Conservation (phyloP, 2,888 invertebrate genomes). For the Lucinisca nassula region DNA sequence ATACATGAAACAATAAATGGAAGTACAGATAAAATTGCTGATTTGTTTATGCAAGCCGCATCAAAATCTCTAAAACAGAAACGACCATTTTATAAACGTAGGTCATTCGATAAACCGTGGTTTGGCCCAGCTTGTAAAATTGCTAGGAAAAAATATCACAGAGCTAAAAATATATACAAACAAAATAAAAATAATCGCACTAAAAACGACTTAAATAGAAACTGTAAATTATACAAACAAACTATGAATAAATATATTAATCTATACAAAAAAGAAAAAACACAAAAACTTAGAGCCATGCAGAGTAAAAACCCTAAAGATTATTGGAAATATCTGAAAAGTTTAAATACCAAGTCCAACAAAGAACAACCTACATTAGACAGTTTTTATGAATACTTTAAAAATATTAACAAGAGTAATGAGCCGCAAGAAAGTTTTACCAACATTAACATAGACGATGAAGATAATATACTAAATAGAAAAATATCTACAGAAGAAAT, state of each 20-base stretch:
- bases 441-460: neutral
- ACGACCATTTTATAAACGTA: neutral
- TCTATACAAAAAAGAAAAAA: neutral
- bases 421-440: neutral
- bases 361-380: neutral
- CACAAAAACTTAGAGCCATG: neutral
- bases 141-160: conserved; percentile 1
- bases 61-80: neutral
- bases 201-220: neutral
- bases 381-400: neutral
- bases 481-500: neutral
- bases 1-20: neutral
- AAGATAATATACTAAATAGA: neutral
- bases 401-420: conserved; percentile 8
- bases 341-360: neutral
- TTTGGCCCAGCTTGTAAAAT: conserved; percentile 1
- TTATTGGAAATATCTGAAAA: conserved; percentile 12
- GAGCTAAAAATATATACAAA: neutral
- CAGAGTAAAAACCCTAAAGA: conserved; percentile 5
- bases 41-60: neutral
- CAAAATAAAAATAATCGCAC: neutral
- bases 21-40: neutral
- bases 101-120: neutral
- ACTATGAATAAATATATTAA: conserved; percentile 4
- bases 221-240: neutral